phyloP scores from a whole-genome alignment of 2,797 vertebrate genomes.

The Anabacerthia variegaticeps region DNA sequence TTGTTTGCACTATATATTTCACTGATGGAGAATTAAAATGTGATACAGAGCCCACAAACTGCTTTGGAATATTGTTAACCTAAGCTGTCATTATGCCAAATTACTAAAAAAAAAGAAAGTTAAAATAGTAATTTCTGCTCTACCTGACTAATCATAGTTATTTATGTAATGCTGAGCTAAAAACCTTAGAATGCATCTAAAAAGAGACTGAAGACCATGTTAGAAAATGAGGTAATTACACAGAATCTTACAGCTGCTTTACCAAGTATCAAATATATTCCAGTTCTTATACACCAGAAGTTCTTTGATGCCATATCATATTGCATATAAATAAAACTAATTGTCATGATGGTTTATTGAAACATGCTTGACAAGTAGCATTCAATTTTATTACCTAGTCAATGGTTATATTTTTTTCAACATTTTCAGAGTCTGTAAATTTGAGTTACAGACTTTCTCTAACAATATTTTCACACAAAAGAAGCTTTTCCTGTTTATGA shows the following conservation, averaged over 20 bases:
- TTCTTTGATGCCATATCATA: neutral
- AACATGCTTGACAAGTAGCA: slow-evolving; percentile 3
- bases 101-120: slow-evolving; percentile 16
- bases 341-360: slow-evolving; percentile 24
- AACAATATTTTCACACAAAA: slow-evolving; percentile 15
- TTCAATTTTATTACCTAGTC: slow-evolving; percentile 4
- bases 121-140: slow-evolving; percentile 20
- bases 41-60: neutral
- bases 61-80: slow-evolving; percentile 36
- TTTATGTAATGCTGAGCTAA: slow-evolving; percentile 51
- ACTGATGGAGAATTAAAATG: slow-evolving; percentile 40
- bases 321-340: slow-evolving; percentile 48
- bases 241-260: neutral
- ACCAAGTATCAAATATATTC: slow-evolving; percentile 13
- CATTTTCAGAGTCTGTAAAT: neutral
- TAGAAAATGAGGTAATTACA: slow-evolving; percentile 48
- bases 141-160: slow-evolving; percentile 43
- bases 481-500: neutral
- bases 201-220: neutral
- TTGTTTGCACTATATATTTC: slow-evolving; percentile 37
- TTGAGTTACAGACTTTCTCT: neutral
- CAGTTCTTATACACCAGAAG: neutral
- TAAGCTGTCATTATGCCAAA: slow-evolving; percentile 35
- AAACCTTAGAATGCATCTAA: slow-evolving; percentile 17
- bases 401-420: neutral